A percentile compares a stretch with the other conserved stretches of the same genome.
phyloP scores from a whole-genome alignment of 1,140 invertebrate genomes.

The Drosophila biarmipes region DNA sequence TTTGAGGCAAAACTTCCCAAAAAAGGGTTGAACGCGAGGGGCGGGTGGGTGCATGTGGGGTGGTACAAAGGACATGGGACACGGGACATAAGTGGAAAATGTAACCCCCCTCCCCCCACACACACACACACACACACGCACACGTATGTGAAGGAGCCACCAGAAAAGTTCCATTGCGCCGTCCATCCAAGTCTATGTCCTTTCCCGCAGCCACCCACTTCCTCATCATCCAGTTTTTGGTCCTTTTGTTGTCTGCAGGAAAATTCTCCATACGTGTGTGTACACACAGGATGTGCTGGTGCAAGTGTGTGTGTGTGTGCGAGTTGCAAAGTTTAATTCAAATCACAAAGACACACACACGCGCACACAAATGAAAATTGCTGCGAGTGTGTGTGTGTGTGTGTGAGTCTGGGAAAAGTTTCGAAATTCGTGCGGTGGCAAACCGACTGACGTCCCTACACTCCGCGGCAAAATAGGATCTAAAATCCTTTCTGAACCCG shows the following conservation, averaged over 20 bases:
- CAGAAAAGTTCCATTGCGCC: slow-evolving; percentile 34
- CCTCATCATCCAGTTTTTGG: slow-evolving; percentile 1
- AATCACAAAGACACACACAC: slow-evolving; percentile 78
- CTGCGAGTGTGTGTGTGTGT: slow-evolving; percentile 36
- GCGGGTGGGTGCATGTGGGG: neutral
- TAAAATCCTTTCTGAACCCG: slow-evolving; percentile 69
- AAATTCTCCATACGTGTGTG: slow-evolving; percentile 72
- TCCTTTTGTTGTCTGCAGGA: slow-evolving; percentile 79
- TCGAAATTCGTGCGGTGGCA: slow-evolving; percentile 78
- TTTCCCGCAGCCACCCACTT: slow-evolving; percentile 13
- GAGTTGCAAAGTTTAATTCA: slow-evolving; percentile 78
- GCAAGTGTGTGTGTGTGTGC: slow-evolving; percentile 32
- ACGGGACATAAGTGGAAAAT: slow-evolving; percentile 25
- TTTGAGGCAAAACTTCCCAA: slow-evolving; percentile 75
- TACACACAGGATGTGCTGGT: slow-evolving; percentile 23
- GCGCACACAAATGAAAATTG: slow-evolving; percentile 60
- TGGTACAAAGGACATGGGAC: slow-evolving; percentile 4
- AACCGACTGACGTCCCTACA: slow-evolving; percentile 62
- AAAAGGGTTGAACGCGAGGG: slow-evolving; percentile 55
- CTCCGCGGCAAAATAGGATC: slow-evolving; percentile 74
- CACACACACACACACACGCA: neutral
- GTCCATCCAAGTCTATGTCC: slow-evolving; percentile 33
- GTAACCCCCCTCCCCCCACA: neutral
- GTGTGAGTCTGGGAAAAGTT: slow-evolving; percentile 71
- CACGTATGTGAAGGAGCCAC: slow-evolving; percentile 22